Base-by-base conservation (phyloP, 2,888 invertebrate genomes). In the Thysanoteuthis rhombus region DNA sequence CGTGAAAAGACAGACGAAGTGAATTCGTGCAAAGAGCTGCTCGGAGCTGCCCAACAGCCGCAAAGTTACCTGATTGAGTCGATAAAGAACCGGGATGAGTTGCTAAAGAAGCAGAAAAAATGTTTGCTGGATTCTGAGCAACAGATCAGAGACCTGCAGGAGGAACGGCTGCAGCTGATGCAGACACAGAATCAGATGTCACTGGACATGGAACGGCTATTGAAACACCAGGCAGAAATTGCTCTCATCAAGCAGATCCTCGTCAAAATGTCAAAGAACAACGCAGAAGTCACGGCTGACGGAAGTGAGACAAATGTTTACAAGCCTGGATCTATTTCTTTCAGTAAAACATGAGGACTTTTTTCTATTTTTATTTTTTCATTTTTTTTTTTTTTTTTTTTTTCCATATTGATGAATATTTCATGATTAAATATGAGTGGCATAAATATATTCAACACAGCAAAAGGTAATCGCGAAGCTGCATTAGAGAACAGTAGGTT, bases 31-130 rank as follows among this genome's bases (percentile, higher is more conserved):
- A 96, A 96, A 93, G 94, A 95, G 38, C 93, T 97, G 32, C 94
- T 97, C 93, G 96, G 96, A 93, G 96, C 96, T 94, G 96, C 97
- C 19, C 96, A 97, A 93, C 97, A 97, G 94, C 97, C 97, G 0
- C 96, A 97, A 94, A 96, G 96, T 94, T 97, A 97, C 94, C 95
- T 97, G 38, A 96, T 97, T 92, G 96, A 97, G 58, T 96, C 96
- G 45, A 96, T 97, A 93, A 95, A 96, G 39, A 95, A 95, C 32
- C 94, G 97, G 42, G 97, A 97, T 94, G 93, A 93, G 5, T 96
- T 96, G 94, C 94, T 97, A 36, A 94, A 95, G 93, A 96, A 96
- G 94, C 96, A 96, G 94, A 95, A 95, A 92, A 95, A 96, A 52
- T 12, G 25, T 32, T 58, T 58, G 42, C 39, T 58, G 36, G 52